Base-by-base conservation (phyloP, 2,113 vertebrate species). In the Caloenas nicobarica region DNA sequence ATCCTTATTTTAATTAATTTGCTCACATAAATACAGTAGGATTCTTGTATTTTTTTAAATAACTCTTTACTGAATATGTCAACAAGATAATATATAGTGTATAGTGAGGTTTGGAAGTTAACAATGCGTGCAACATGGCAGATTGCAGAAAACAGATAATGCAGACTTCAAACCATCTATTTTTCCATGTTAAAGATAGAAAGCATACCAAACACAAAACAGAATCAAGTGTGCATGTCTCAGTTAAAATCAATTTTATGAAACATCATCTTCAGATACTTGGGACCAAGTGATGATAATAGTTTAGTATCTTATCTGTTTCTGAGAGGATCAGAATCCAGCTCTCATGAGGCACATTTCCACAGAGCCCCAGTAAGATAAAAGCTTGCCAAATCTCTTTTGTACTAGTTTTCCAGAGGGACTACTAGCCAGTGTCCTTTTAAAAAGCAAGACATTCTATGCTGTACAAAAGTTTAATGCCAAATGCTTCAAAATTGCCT, bases 31-130 rank as follows among this genome's bases (percentile, higher is more conserved):
- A 98, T 97, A 98, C 97, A 97, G 76, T 13, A 91, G 90, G 50
- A 90, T 89, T 84, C 40, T 81, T 87, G 78, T 88, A 94, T 97
- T 96, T 96, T 98, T 98, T 97, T 91, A 97, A 98, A 97, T 97
- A 98, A 98, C 96, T 96, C 94, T 98, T 98, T 98, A 98, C 98
- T 98, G 97, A 97, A 96, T 98, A 98, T 97, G 96, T 94, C 97
- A 97, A 98, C 97, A 98, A 98, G 97, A 96, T 98, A 97, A 96
- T 98, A 97, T 97, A 98, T 96, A 98, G 97, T 96, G 97, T 97
- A 97, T 97, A 97, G 97, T 97, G 97, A 98, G 97, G 90, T 96
- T 96, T 71, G 95, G 95, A 94, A 94, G 89, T 96, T 97, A 97
- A 98, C 98, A 98, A 98, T 96, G 96, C 97, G 98, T 98, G 97